Base-by-base conservation (phyloP, 2,113 vertebrate species). In the Perca schrenkii region DNA sequence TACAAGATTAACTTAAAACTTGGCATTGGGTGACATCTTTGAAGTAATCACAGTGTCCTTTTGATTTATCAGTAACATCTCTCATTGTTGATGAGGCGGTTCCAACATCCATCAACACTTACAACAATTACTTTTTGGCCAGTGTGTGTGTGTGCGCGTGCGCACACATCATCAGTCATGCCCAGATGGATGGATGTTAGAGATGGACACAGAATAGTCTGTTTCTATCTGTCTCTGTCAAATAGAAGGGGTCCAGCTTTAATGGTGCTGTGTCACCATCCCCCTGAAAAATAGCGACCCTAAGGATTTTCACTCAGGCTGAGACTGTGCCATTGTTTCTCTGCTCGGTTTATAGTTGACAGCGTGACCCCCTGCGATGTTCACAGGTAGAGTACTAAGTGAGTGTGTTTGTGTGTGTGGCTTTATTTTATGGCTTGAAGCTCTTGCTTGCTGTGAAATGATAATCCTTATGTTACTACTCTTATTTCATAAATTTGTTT, bases 51-150 rank as follows among this genome's bases (percentile, higher is more conserved):
- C 54, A 74, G 47, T 75, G 63, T 68, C 49, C 61, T 73, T 43
- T 77, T 81, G 87, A 91, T 90, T 89, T 80, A 91, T 93, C 85
- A 68, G 61, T 21, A 72, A 31, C 86, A 87, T 91, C 79, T 85
- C 52, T 84, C 84, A 72, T 70, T 78, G 84, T 77, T 71, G 83
- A 77, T 75, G 80, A 88, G 74, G 86, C 67, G 28, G 53, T 61
- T 86, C 70, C 50, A 65, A 63, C 90, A 90, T 91, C 85, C 81
- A 89, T 93, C 87, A 89, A 34, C 49, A 53, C 76, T 89, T 82
- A 88, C 86, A 89, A 89, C 84, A 80, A 90, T 82, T 86, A 86
- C 80, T 86, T 90, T 79, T 77, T 60, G 58, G 74, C 60, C 53
- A 53, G 54, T 60, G 62, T 71, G 49, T 28, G 47, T 80, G 58